These are phyloP conservation scores for Chinchilla lanigera DNA, from an alignment of 2,113 vertebrate genomes.

Conservation along the genomic window DNA sequence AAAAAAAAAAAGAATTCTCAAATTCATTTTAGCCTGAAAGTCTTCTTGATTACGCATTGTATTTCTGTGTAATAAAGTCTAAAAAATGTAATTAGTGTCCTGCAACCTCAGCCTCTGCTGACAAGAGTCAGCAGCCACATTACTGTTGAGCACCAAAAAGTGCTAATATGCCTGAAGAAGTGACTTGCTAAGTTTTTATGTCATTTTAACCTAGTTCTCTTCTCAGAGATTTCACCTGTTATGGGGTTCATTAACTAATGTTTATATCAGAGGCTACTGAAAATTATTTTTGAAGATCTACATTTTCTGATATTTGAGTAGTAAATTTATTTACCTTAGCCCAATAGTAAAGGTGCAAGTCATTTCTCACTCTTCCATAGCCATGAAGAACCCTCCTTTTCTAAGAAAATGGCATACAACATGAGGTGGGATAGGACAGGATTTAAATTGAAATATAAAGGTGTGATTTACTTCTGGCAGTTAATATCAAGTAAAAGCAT, in stretches of 20 bases:
- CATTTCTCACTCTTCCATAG: not conserved
- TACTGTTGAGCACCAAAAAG: not conserved
- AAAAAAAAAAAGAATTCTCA: not conserved
- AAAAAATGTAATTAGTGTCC: not conserved
- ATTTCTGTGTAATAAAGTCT: not conserved
- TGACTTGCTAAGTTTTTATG: not conserved
- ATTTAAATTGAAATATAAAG: slow-evolving; percentile 20
- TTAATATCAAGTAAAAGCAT: slow-evolving; percentile 21
- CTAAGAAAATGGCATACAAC: not conserved
- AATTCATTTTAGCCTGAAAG: not conserved
- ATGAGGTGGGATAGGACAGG: not conserved
- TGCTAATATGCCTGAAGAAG: not conserved
- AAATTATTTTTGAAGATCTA: slow-evolving; percentile 36
- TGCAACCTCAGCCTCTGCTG: not conserved
- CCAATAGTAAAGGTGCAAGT: not conserved
- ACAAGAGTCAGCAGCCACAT: not conserved
- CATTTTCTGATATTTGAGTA: not conserved
- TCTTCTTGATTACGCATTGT: not conserved
- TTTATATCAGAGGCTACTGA: not conserved
- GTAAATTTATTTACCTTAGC: not conserved
- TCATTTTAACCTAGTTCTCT: not conserved
- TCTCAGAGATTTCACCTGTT: not conserved
- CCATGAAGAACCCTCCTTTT: not conserved
- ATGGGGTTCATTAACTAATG: not conserved
- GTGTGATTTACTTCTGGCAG: slow-evolving; percentile 26